These are phyloP conservation scores for Trachelus tabidus DNA, from an alignment of 2,888 invertebrate species.

Conservation along the genomic window DNA sequence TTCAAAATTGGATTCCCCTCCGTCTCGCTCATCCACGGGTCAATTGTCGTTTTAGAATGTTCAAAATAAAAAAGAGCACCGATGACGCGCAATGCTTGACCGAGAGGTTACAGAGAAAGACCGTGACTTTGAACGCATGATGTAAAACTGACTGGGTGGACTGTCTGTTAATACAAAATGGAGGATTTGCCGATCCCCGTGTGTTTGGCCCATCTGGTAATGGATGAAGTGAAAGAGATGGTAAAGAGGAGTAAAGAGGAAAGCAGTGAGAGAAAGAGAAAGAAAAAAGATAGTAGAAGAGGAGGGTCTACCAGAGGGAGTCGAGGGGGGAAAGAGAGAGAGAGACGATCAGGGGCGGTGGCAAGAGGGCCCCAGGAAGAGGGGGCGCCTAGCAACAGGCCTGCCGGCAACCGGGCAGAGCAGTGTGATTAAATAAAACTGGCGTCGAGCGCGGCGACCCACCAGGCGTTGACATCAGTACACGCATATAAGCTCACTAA, in stretches of 20 bases:
- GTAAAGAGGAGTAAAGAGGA: constrained; percentile 21
- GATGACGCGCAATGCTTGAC: neutral
- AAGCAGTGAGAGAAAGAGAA: constrained; percentile 12
- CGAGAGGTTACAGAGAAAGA: neutral
- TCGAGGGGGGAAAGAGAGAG: constrained; percentile 32
- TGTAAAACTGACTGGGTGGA: neutral
- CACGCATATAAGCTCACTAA: constrained; percentile 28
- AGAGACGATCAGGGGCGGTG: constrained; percentile 18
- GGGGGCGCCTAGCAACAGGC: constrained; percentile 64
- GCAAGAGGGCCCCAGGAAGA: constrained; percentile 35
- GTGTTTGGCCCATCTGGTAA: constrained; percentile 34
- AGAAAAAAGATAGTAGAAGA: constrained; percentile 15
- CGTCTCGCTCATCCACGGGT: neutral
- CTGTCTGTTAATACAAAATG: constrained; percentile 21
- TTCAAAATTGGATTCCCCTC: neutral
- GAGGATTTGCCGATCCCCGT: constrained; percentile 35
- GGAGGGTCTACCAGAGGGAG: constrained; percentile 48
- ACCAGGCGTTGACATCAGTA: constrained; percentile 58
- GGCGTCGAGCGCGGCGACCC: constrained; percentile 52
- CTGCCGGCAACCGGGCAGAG: constrained; percentile 46
- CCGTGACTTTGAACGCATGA: neutral
- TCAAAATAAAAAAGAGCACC: neutral
- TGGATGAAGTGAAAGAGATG: constrained; percentile 34
- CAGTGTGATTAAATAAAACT: constrained; percentile 63
- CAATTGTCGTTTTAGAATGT: neutral